These are phyloP conservation scores for Melanotaenia nigrans DNA, from an alignment of 2,797 vertebrate genomes.

Conservation along the genomic window DNA sequence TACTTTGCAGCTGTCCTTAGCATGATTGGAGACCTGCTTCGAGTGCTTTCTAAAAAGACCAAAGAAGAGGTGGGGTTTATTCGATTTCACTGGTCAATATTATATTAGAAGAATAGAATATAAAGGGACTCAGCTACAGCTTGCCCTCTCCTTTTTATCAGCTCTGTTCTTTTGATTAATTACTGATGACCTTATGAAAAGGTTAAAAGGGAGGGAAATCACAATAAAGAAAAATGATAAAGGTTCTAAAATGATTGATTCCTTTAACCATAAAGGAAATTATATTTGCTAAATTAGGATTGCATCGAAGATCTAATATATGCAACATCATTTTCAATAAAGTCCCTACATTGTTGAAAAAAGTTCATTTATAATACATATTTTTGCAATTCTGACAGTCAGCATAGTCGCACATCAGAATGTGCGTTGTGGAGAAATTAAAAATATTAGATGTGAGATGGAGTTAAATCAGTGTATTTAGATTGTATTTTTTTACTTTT, in stretches of 20 bases:
- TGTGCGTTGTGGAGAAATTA: not conserved
- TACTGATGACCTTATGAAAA: slow-evolving; percentile 6
- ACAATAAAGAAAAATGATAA: not conserved
- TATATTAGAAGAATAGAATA: slow-evolving; percentile 37
- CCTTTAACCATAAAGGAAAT: not conserved
- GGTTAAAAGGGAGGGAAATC: not conserved
- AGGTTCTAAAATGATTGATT: not conserved
- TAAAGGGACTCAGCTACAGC: slow-evolving; percentile 26
- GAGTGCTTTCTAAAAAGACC: slow-evolving; percentile 97
- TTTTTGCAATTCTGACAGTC: not conserved
- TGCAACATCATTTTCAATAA: not conserved
- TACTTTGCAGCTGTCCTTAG: slow-evolving; percentile 98
- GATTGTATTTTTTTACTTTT: not conserved
- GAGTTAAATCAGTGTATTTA: not conserved
- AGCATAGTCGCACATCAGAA: not conserved
- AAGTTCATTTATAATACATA: not conserved
- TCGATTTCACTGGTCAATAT: slow-evolving; percentile 37
- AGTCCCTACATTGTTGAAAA: not conserved
- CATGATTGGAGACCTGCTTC: slow-evolving; percentile 99
- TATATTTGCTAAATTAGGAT: not conserved
- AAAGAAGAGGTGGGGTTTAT: slow-evolving; percentile 92
- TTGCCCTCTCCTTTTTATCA: not conserved
- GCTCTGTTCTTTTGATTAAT: slow-evolving; percentile 15
- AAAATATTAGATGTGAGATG: not conserved
- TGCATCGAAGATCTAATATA: not conserved